Base-by-base conservation (phyloP, 2,888 invertebrate genomes). In the Phragmatobia fuliginosa region DNA sequence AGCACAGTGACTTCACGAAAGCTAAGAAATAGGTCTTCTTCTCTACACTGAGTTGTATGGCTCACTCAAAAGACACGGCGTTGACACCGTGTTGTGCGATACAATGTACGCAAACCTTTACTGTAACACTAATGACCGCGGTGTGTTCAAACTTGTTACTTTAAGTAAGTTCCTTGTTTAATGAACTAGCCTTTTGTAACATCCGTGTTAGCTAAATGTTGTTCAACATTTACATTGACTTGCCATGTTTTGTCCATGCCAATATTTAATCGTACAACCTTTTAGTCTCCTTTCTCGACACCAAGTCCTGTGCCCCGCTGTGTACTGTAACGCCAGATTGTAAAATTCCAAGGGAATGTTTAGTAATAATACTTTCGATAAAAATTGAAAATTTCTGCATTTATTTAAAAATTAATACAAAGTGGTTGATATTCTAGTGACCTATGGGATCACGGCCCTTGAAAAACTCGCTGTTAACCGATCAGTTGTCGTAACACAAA, bases 141-240 rank as follows among this genome's bases (percentile, higher is more conserved):
- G 62, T 74, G 79, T 69, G 61, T 60, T 60, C 62, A 41, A 76
- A 74, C 74, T 74, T 70, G 67, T 72, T 70, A 67, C 59, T 74
- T 67, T 62, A 65, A 70, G 36, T 70, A 69, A 28, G 36, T 45
- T 67, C 59, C 61, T 70, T 65, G 68, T 71, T 71, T 58, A 52
- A 33, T 31, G 67, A 56, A 68, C 72, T 67, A 67, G 52, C 62
- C 62, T 38, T 68, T 61, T 52, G 68, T 52, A 36, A 31, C 33
- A 60, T 59, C 52, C 45, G n/a, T 65, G 71, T 73, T 66, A 28
- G 62, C 63, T 67, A 66, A 71, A 45, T 62, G 33, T 56, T 31
- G 36, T 62, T 41, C 32, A 62, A 68, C 62, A 62, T 62, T 62
- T 58, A 62, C 62, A 56, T 62, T 41, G 58, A 56, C 58, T 68